Conservation (phyloP, 2,797 vertebrate genomes). For the Gastrophryne carolinensis region DNA sequence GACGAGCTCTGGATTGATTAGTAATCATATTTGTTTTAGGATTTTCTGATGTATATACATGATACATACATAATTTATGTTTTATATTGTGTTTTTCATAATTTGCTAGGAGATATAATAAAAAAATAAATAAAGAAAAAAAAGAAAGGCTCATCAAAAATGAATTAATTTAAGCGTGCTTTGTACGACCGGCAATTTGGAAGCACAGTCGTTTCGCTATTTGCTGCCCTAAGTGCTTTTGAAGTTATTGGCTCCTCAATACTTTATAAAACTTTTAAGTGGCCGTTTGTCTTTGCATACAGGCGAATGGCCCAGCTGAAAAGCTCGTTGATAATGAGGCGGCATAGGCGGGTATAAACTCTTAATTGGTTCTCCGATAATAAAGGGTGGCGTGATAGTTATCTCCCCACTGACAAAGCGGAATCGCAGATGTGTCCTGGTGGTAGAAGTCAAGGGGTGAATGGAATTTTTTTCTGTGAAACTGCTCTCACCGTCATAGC, state of each 20-base stretch:
- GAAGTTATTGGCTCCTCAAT: conserved; percentile 8
- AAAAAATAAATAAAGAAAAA: conserved; percentile 8
- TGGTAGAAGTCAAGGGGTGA: too few relatives aligned
- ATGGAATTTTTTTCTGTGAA: too few relatives aligned
- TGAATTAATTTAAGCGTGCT: conserved; percentile 14
- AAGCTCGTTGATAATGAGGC: not conserved
- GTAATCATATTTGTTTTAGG: too few relatives aligned
- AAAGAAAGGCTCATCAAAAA: conserved; percentile 14
- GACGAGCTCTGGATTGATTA: too few relatives aligned
- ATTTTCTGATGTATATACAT: too few relatives aligned
- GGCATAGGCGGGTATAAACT: not conserved
- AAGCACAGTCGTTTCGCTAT: conserved; percentile 21
- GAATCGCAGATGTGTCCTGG: too few relatives aligned
- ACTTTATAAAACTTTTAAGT: conserved; percentile 35
- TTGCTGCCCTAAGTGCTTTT: conserved; percentile 28
- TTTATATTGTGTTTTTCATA: not conserved
- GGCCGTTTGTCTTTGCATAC: not conserved
- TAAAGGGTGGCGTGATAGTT: too few relatives aligned
- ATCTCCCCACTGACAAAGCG: too few relatives aligned
- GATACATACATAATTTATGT: too few relatives aligned
- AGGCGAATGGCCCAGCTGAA: not conserved
- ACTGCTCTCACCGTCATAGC: too few relatives aligned
- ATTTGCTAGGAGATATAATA: conserved; percentile 20
- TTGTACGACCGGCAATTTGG: conserved; percentile 11
- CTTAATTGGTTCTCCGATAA: too few relatives aligned